Percentiles rank a stretch among this genome's conserved stretches.
Conservation (phyloP, 2,888 invertebrate genomes). For the Latrodectus elegans region DNA sequence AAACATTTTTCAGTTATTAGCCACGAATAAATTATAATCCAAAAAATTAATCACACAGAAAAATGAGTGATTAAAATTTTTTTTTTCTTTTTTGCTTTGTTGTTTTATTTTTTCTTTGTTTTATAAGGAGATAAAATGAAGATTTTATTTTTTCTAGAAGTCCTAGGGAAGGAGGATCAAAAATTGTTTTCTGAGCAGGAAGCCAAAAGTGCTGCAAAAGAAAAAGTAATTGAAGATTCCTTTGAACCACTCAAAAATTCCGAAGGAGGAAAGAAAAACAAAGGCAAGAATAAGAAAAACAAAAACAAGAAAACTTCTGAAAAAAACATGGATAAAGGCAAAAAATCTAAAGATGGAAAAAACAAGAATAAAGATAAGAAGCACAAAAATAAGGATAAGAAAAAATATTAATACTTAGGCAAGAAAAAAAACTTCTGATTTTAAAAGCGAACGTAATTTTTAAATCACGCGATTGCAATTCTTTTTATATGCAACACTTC, state of each 20-base stretch:
- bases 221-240: conserved; percentile 57
- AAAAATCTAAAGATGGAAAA: conserved; percentile 30
- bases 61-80: too few species aligned
- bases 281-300: conserved; percentile 32
- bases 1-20: too few species aligned
- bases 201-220: conserved; percentile 18
- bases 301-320: conserved; percentile 46
- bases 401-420: conserved; percentile 1
- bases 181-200: conserved; percentile 48
- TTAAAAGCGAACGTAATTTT: neutral
- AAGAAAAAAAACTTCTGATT: neutral
- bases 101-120: neutral
- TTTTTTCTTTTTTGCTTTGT: neutral
- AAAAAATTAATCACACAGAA: too few species aligned
- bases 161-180: conserved; percentile 13
- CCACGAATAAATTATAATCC: too few species aligned
- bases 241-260: conserved; percentile 46
- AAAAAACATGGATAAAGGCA: conserved; percentile 35
- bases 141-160: conserved; percentile 7
- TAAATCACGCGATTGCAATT: neutral
- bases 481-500: neutral
- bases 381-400: conserved; percentile 43
- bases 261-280: conserved; percentile 21
- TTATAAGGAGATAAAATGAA: neutral
- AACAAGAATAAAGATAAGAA: conserved; percentile 35